These are phyloP conservation scores for Aegotheles bennettii DNA, from an alignment of 2,113 vertebrate genomes.

Conservation along the genomic window DNA sequence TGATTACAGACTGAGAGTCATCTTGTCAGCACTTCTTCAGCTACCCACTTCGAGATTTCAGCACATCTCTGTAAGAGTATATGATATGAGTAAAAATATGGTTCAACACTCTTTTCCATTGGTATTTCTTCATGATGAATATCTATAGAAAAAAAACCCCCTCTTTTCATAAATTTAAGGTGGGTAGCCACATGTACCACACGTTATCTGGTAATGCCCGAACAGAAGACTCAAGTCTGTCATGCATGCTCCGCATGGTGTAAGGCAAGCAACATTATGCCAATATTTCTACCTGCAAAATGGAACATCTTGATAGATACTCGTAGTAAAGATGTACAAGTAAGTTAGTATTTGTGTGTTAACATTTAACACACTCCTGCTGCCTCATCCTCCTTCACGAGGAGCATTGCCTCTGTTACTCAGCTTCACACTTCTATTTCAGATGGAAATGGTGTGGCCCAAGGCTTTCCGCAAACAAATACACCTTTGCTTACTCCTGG, in stretches of 20 bases:
- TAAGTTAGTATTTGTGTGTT: background rate
- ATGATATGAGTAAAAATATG: background rate
- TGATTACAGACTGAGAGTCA: background rate
- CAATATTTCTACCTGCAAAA: background rate
- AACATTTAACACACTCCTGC: background rate
- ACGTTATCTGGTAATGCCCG: background rate
- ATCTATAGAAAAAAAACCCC: background rate
- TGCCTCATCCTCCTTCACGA: background rate
- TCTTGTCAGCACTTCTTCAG: background rate
- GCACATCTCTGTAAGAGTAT: background rate
- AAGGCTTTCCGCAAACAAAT: background rate
- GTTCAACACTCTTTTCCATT: background rate
- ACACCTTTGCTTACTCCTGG: background rate
- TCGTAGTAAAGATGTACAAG: background rate
- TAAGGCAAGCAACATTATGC: background rate
- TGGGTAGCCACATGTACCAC: background rate
- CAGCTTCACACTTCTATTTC: background rate
- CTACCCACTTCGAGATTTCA: background rate
- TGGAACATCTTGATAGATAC: background rate
- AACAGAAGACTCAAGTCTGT: background rate
- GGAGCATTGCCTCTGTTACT: background rate
- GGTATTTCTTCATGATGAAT: background rate
- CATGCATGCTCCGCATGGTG: background rate
- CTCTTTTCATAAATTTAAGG: background rate
- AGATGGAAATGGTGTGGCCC: background rate